Evolutionary conservation across 1,140 invertebrate species (phyloP).

Genomic region (Hylaeus anthracinus): DNA sequence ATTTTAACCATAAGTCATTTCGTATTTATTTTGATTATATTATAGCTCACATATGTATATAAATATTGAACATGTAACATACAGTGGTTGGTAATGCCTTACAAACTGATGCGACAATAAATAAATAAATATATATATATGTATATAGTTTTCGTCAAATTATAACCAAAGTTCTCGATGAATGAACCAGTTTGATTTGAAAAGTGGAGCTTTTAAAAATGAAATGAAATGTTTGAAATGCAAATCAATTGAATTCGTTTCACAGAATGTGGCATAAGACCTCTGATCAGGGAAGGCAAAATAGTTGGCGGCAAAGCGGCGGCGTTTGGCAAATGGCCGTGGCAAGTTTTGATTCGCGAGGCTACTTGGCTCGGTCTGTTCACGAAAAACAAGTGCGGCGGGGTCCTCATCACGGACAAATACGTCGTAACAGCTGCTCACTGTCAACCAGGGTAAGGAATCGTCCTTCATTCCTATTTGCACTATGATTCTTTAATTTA

Average conservation of each 20-base stretch:
- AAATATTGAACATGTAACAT: no score
- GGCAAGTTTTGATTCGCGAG: conserved; percentile 95
- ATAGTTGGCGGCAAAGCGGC: conserved; percentile 95
- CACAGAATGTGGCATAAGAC: conserved; percentile 93
- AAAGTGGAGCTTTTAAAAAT: no score
- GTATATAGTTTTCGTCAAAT: no score
- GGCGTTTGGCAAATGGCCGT: conserved; percentile 94
- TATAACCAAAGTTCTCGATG: no score
- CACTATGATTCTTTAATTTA: not conserved
- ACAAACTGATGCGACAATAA: no score
- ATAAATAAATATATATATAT: no score
- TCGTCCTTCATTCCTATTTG: not conserved
- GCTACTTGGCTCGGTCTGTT: conserved; percentile 96
- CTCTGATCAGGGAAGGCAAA: conserved; percentile 88
- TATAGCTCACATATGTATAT: no score
- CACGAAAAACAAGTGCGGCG: conserved; percentile 98
- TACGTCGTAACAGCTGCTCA: conserved; percentile 96
- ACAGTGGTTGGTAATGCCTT: no score
- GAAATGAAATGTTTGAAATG: no score
- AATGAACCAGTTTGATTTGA: no score
- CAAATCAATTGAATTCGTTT: conserved; percentile 10
- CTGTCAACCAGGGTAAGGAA: conserved; percentile 93
- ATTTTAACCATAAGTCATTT: no score
- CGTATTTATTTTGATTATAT: no score
- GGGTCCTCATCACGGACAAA: conserved; percentile 92